Percentiles rank a stretch among this genome's conserved stretches.
phyloP scores from a whole-genome alignment of 1,140 invertebrate genomes.

The Plutomurus gul region DNA sequence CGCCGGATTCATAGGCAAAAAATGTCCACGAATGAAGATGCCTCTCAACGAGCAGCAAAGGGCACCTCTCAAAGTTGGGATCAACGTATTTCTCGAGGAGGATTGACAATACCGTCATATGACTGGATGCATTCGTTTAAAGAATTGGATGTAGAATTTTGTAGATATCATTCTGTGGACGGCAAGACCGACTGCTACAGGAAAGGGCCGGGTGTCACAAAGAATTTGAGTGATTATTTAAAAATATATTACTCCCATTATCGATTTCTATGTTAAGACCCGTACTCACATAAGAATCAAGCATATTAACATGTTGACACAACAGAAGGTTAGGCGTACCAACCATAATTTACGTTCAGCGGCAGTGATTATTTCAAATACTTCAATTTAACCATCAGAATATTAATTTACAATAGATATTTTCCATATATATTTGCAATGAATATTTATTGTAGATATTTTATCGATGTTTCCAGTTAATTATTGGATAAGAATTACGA shows the following conservation, averaged over 20 bases:
- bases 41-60: neutral
- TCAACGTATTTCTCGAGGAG: neutral
- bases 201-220: neutral
- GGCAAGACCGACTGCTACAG: neutral
- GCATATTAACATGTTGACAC: neutral
- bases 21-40: neutral
- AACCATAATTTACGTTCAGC: too few relatives aligned
- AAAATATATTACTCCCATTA: neutral
- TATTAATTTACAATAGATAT: too few relatives aligned
- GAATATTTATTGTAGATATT: too few relatives aligned
- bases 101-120: neutral
- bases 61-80: neutral
- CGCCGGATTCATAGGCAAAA: neutral
- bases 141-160: neutral
- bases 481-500: too few relatives aligned
- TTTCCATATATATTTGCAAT: too few relatives aligned
- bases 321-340: too few relatives aligned
- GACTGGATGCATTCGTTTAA: neutral
- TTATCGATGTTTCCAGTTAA: too few relatives aligned
- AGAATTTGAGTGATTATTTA: neutral
- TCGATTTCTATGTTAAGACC: neutral
- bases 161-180: neutral
- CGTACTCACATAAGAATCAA: neutral
- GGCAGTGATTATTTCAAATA: too few relatives aligned
- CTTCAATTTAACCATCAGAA: too few relatives aligned